A percentile compares a stretch with the other conserved stretches of the same genome.
These are phyloP conservation scores for Varanus komodoensis DNA, from an alignment of 2,113 vertebrate species.

Conservation along the genomic window DNA sequence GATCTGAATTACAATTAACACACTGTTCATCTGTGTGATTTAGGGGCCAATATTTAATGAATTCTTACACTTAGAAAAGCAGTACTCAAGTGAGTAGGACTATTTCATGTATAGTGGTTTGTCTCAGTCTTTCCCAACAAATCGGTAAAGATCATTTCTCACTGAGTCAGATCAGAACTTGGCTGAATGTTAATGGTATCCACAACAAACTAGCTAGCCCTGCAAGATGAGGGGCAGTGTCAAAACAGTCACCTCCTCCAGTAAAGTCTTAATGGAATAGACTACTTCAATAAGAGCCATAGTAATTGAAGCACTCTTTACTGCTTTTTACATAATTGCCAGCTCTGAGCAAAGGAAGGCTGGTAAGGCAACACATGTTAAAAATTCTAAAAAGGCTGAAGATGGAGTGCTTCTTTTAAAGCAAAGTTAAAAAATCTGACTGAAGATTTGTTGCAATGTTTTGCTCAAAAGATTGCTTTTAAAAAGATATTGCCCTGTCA, in stretches of 20 bases:
- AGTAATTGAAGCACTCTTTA: background rate
- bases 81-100: background rate
- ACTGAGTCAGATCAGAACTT: background rate
- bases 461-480: constrained; percentile 30
- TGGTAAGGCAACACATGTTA: constrained; percentile 56
- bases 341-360: constrained; percentile 51
- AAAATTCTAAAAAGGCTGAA: constrained; percentile 41
- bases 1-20: background rate
- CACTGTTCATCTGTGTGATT: background rate
- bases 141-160: background rate
- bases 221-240: background rate
- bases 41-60: background rate
- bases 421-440: constrained; percentile 39
- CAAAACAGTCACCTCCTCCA: background rate
- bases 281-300: background rate
- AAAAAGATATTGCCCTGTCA: constrained; percentile 25
- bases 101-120: background rate
- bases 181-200: constrained; percentile 19
- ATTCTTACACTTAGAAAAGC: constrained; percentile 6
- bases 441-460: constrained; percentile 8
- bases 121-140: background rate
- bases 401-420: constrained; percentile 47
- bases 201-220: constrained; percentile 44
- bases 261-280: background rate
- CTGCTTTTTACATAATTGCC: constrained; percentile 39